Conservation (phyloP, 2,113 vertebrate genomes). For the Periophthalmus modestus region DNA sequence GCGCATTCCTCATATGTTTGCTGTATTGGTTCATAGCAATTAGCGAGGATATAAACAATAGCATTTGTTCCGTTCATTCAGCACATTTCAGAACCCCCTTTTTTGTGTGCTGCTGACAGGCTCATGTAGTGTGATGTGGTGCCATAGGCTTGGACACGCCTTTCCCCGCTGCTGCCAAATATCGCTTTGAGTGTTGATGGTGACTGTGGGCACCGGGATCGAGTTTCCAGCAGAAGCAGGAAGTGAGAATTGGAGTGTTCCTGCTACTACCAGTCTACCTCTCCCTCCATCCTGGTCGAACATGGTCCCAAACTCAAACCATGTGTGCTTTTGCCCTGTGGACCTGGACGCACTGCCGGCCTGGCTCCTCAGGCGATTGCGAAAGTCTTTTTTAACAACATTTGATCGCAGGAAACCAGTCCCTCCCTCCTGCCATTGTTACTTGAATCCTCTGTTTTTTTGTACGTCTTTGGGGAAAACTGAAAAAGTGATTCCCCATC, state of each 20-base stretch:
- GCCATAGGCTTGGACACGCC: constrained; percentile 41
- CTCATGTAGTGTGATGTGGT: constrained; percentile 60
- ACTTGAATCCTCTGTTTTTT: constrained; percentile 62
- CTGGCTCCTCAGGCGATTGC: constrained; percentile 53
- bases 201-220: constrained; percentile 51
- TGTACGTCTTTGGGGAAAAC: constrained; percentile 51
- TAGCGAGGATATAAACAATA: constrained; percentile 35
- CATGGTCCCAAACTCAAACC: constrained; percentile 77
- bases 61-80: constrained; percentile 36
- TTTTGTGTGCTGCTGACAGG: constrained; percentile 57
- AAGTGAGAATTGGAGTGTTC: constrained; percentile 77
- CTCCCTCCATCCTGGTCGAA: constrained; percentile 68
- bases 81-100: constrained; percentile 50
- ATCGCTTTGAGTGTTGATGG: constrained; percentile 63
- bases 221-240: constrained; percentile 74
- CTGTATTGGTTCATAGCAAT: constrained; percentile 32
- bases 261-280: constrained; percentile 61
- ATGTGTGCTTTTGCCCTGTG: constrained; percentile 75
- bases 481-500: constrained; percentile 64
- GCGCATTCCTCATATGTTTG: neutral
- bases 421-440: constrained; percentile 61
- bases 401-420: constrained; percentile 70
- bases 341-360: constrained; percentile 50
- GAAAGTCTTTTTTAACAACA: constrained; percentile 61
- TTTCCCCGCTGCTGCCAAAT: constrained; percentile 54